A percentile compares a stretch with the other conserved stretches of the same genome.
Conservation (phyloP, 2,888 invertebrate genomes). For the Stenodera caucasica region DNA sequence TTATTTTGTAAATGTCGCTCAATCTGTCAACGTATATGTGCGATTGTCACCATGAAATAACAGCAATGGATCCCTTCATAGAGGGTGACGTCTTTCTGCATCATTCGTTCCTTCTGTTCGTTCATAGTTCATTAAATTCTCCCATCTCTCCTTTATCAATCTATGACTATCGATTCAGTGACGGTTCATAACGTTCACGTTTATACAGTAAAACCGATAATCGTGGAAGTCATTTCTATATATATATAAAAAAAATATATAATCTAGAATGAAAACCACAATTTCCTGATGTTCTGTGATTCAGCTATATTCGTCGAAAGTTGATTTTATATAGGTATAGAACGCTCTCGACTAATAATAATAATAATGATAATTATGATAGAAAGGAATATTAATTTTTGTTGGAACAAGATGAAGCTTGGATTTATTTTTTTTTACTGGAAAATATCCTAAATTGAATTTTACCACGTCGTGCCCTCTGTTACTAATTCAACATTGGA, state of each 20-base stretch:
- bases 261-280: slow-evolving; percentile 20
- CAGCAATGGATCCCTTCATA: slow-evolving; percentile 1
- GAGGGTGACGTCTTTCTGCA: slow-evolving; percentile 46
- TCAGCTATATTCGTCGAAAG: background rate
- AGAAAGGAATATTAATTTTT: slow-evolving; percentile 34
- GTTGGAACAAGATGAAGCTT: slow-evolving; percentile 18
- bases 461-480: slow-evolving; percentile 7
- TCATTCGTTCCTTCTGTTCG: slow-evolving; percentile 52
- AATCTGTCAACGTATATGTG: slow-evolving; percentile 7
- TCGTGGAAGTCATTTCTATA: slow-evolving; percentile 23
- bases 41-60: background rate
- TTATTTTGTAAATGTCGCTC: slow-evolving; percentile 22
- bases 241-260: no score
- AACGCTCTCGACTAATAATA: no score
- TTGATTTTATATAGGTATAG: no score
- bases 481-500: no score
- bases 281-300: background rate
- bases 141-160: slow-evolving; percentile 53
- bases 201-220: slow-evolving; percentile 45
- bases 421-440: slow-evolving; percentile 29
- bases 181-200: slow-evolving; percentile 46
- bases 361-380: no score
- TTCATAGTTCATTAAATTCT: slow-evolving; percentile 55
- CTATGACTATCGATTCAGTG: slow-evolving; percentile 50
- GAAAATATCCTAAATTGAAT: slow-evolving; percentile 32